A percentile compares a stretch with the other conserved stretches of the same genome.
phyloP scores from a whole-genome alignment of 2,113 vertebrate species.

The Larimichthys crocea region DNA sequence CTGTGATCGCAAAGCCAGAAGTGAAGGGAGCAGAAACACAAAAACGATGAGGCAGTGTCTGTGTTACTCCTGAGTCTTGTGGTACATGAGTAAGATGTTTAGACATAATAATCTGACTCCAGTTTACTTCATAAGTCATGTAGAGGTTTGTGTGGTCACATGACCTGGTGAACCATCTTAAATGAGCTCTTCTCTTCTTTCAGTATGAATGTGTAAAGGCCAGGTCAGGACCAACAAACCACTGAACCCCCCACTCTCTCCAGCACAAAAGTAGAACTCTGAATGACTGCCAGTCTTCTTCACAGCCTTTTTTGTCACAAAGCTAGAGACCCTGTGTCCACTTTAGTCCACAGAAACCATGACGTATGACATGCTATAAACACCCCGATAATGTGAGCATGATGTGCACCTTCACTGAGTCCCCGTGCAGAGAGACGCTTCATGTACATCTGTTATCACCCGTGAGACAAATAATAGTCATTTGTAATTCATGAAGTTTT shows the following conservation, averaged over 20 bases:
- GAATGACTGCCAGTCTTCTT: slow-evolving; percentile 1
- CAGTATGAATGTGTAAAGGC: slow-evolving; percentile 6
- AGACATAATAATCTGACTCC: slow-evolving; percentile 6
- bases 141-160: not conserved
- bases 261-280: not conserved
- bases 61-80: slow-evolving; percentile 6
- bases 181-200: slow-evolving; percentile 1
- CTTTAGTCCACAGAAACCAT: not conserved
- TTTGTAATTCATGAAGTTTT: not conserved
- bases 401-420: not conserved
- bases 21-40: slow-evolving; percentile 4
- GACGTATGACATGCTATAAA: not conserved
- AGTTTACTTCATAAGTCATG: slow-evolving; percentile 7
- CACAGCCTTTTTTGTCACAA: not conserved
- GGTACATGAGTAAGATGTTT: slow-evolving; percentile 9
- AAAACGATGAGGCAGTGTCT: not conserved
- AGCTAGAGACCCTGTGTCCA: not conserved
- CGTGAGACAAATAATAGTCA: not conserved
- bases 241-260: slow-evolving; percentile 8
- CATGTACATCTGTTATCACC: not conserved
- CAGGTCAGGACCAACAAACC: not conserved
- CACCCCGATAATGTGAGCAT: not conserved
- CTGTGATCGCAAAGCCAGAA: slow-evolving; percentile 27
- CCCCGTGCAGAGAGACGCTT: not conserved
- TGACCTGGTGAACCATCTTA: not conserved